Conservation (phyloP, 2,888 invertebrate species). For the Eledona agricola region DNA sequence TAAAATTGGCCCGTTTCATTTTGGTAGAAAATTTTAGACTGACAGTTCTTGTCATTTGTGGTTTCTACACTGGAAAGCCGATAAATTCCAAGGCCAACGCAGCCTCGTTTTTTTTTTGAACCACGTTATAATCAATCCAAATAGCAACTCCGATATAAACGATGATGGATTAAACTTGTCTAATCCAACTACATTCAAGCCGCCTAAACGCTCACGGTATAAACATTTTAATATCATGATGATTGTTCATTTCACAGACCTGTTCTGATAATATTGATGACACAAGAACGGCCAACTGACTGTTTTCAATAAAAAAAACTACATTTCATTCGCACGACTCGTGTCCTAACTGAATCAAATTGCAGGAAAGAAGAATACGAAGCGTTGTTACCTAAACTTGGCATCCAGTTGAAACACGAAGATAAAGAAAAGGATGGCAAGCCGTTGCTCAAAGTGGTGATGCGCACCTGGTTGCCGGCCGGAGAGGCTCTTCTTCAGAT, state of each 20-base stretch:
- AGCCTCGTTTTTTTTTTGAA: no score
- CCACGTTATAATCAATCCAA: no score
- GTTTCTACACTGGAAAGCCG: no score
- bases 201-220: no score
- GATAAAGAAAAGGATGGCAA: slow-evolving; percentile 98
- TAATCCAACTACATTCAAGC: no score
- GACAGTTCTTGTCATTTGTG: no score
- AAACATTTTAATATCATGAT: slow-evolving; percentile 60
- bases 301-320: slow-evolving; percentile 9
- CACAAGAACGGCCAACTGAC: slow-evolving; percentile 70
- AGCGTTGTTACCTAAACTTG: slow-evolving; percentile 86
- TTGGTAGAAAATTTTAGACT: no score
- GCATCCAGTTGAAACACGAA: slow-evolving; percentile 90
- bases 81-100: no score
- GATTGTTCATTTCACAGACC: slow-evolving; percentile 67
- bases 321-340: no score
- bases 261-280: slow-evolving; percentile 62
- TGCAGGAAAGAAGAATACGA: slow-evolving; percentile 92
- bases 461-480: slow-evolving; percentile 99
- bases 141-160: no score
- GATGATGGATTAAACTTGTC: no score
- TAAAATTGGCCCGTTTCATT: no score
- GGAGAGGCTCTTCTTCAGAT: slow-evolving; percentile 99
- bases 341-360: slow-evolving; percentile 26
- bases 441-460: slow-evolving; percentile 93